phyloP scores from a whole-genome alignment of 2,797 vertebrate species.

The Oreonectes daqikongensis region DNA sequence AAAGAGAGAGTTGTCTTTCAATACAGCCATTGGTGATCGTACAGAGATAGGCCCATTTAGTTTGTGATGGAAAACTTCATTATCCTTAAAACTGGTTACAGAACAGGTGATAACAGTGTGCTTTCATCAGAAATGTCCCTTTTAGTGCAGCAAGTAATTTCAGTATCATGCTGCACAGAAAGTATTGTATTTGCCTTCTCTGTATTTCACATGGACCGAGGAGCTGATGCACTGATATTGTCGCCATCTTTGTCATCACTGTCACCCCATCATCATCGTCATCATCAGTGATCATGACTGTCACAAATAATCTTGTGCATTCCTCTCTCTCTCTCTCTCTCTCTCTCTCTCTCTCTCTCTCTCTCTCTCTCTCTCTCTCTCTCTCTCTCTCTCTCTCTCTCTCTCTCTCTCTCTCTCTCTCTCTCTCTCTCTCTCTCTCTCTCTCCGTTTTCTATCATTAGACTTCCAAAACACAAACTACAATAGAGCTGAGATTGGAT shows the following conservation, averaged over 20 bases:
- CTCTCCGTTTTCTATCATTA: conserved; percentile 48
- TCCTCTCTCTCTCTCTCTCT: conserved; percentile 18
- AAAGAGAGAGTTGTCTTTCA: conserved; percentile 18
- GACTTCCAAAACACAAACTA: conserved; percentile 44
- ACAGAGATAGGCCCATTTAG: conserved; percentile 14
- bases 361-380: conserved; percentile 3
- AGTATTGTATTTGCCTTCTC: conserved; percentile 4
- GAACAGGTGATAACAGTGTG: conserved; percentile 13
- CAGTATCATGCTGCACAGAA: background rate
- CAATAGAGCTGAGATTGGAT: conserved; percentile 44
- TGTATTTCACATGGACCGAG: conserved; percentile 3
- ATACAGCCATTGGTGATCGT: conserved; percentile 25
- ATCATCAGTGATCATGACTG: conserved; percentile 17
- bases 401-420: conserved; percentile 10
- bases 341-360: conserved; percentile 21
- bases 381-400: conserved; percentile 13
- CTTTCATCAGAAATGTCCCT: conserved; percentile 7
- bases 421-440: conserved; percentile 24
- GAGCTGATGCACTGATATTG: conserved; percentile 17
- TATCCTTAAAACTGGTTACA: conserved; percentile 23
- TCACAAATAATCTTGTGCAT: conserved; percentile 28
- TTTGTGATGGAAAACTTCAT: conserved; percentile 47
- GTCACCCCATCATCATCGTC: conserved; percentile 35
- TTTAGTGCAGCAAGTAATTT: conserved; percentile 30
- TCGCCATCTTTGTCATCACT: conserved; percentile 18